Evolutionary conservation across 2,113 vertebrate species (phyloP), one percentile per base, ranked within the genome.

Genomic region (Coptodon bakossiorum): DNA sequence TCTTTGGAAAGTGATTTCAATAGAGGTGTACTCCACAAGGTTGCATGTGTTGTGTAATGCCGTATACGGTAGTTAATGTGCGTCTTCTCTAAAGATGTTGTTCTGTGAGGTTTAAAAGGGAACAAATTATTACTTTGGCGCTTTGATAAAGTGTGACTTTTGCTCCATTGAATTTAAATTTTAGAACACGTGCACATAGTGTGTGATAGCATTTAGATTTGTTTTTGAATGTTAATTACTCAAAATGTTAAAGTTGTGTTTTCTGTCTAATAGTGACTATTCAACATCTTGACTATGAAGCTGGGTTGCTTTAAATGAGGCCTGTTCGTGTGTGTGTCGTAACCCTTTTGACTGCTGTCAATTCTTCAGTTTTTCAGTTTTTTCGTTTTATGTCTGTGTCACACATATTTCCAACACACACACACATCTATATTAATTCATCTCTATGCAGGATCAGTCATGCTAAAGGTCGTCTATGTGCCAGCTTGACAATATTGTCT

Each of bases 401-500:
- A 38, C 61, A 38, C 61, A 66, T 0, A 66, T 66, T 66, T 66
- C 31, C 17, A 66, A 2, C 19, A n/a, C 50, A 79, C 86, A 79
- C 86, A 76, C 83, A 87, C 88, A 90, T 38, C 80, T 80, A 84
- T 53, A 84, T 63, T 63, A 9, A n/a, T 36, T 63, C 61, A 36
- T 66, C 88, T 71, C 81, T 80, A 84, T 17, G 19, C 38, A 87
- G 91, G 91, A 93, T 94, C 94, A 92, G 92, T 92, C 93, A 92
- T 90, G 93, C 86, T 89, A 59, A 87, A 92, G 90, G 90, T 92
- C 80, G 17, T 88, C 88, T 78, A 34, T 86, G 89, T 93, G 91
- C 87, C 90, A 89, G 79, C 78, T 68, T 86, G 81, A 94, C 88
- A 95, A 90, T 96, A 92, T 95, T 93, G 91, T 91, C 89, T 93